These are phyloP conservation scores for Acrocyrtus sp. DNA, from an alignment of 2,888 invertebrate genomes.

Conservation along the genomic window DNA sequence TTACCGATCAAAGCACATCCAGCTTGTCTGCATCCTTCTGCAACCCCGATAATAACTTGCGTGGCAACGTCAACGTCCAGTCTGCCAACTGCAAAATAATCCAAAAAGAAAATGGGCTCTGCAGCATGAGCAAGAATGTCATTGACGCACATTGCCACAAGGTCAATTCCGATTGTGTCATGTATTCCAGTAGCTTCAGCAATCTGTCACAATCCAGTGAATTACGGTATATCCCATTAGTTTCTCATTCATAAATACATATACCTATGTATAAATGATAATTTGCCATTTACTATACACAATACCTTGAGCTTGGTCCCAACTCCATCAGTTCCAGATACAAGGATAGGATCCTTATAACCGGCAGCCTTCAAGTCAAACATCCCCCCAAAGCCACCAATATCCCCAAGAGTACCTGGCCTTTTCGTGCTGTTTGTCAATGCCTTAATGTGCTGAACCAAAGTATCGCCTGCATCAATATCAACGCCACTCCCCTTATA, in stretches of 20 bases:
- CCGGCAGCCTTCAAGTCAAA: conserved; percentile 85
- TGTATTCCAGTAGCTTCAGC: conserved; percentile 83
- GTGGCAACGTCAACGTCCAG: conserved; percentile 81
- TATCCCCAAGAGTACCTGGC: conserved; percentile 80
- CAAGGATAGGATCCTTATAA: conserved; percentile 84
- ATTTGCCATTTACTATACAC: not conserved
- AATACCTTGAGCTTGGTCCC: conserved; percentile 93
- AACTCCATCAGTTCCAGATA: conserved; percentile 96
- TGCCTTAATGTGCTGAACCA: conserved; percentile 86
- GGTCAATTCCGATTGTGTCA: conserved; percentile 88
- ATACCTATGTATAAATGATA: too few relatives aligned
- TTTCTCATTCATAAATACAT: too few relatives aligned
- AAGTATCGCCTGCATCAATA: conserved; percentile 88
- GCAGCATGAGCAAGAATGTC: conserved; percentile 96
- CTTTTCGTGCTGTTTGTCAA: conserved; percentile 81
- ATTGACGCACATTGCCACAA: conserved; percentile 98
- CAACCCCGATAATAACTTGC: conserved; percentile 85
- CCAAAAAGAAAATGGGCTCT: conserved; percentile 94
- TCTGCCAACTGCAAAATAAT: conserved; percentile 94
- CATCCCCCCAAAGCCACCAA: conserved; percentile 94
- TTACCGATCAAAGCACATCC: conserved; percentile 90
- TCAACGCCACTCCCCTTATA: conserved; percentile 94
- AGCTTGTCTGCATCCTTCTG: conserved; percentile 85
- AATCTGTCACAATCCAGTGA: conserved; percentile 76
- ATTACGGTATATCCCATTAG: too few relatives aligned